Conservation (phyloP, 2,113 vertebrate species). For the Anser brachyrhynchus region DNA sequence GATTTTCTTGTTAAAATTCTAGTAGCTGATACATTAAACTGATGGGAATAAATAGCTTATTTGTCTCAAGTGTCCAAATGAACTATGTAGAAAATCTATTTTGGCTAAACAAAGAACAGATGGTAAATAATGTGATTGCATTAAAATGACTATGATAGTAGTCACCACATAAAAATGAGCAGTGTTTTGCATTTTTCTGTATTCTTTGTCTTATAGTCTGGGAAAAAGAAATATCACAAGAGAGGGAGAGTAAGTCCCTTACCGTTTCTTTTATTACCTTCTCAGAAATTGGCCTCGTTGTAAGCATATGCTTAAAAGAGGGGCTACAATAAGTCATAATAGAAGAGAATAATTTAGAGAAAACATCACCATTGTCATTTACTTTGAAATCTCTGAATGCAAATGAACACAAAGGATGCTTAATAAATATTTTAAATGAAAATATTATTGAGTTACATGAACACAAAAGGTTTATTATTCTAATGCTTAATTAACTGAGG, state of each 20-base stretch:
- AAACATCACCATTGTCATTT: constrained; percentile 16
- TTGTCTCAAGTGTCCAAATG: constrained; percentile 72
- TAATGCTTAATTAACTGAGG: not conserved
- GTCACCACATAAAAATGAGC: constrained; percentile 60
- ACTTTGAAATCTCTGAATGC: constrained; percentile 28
- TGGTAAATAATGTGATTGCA: constrained; percentile 73
- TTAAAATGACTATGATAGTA: constrained; percentile 58
- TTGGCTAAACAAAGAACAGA: constrained; percentile 74
- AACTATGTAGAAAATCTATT: constrained; percentile 73
- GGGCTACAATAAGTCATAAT: not conserved
- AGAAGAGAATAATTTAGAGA: not conserved
- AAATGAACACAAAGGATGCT: constrained; percentile 43
- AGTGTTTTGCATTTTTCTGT: constrained; percentile 48
- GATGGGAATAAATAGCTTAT: constrained; percentile 71
- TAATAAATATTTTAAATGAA: constrained; percentile 64
- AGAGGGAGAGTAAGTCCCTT: constrained; percentile 6
- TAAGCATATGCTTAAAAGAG: constrained; percentile 28
- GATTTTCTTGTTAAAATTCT: constrained; percentile 56
- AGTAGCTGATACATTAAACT: constrained; percentile 56
- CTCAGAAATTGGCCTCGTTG: not conserved
- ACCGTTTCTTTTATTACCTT: constrained; percentile 51
- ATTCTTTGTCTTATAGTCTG: not conserved
- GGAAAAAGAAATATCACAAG: constrained; percentile 23
- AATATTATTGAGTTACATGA: constrained; percentile 38
- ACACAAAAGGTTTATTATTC: constrained; percentile 48